phyloP scores from a whole-genome alignment of 2,888 invertebrate genomes.

The Labia minor region DNA sequence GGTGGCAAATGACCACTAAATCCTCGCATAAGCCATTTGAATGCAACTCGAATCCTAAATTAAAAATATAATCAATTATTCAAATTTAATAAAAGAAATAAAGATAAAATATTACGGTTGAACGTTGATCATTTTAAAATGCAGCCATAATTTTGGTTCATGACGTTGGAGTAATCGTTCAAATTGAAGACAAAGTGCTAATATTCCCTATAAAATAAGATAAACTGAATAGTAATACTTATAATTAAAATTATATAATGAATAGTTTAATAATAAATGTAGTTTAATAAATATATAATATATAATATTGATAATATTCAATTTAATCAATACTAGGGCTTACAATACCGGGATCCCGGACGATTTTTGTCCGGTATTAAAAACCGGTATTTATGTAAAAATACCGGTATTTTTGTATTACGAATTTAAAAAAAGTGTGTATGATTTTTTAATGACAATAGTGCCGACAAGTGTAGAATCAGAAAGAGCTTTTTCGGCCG shows the following conservation, averaged over 20 bases:
- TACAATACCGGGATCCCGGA: too few relatives aligned
- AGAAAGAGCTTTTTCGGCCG: too few relatives aligned
- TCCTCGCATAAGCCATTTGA: slow-evolving; percentile 93
- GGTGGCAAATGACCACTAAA: slow-evolving; percentile 91
- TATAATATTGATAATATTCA: slow-evolving; percentile 9
- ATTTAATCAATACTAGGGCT: neutral
- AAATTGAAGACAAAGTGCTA: slow-evolving; percentile 78
- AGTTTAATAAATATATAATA: too few relatives aligned
- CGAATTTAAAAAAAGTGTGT: too few relatives aligned
- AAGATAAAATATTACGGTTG: slow-evolving; percentile 66
- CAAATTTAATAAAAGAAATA: neutral
- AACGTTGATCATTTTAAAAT: slow-evolving; percentile 76
- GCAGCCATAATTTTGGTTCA: slow-evolving; percentile 83
- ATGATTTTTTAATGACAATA: too few relatives aligned
- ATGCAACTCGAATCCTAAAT: slow-evolving; percentile 72
- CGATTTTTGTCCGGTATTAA: too few relatives aligned
- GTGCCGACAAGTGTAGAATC: too few relatives aligned
- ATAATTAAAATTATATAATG: neutral
- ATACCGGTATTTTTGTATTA: too few relatives aligned
- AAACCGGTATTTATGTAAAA: too few relatives aligned
- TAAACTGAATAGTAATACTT: slow-evolving; percentile 27
- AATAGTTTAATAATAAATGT: neutral
- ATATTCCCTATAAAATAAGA: slow-evolving; percentile 51
- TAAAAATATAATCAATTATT: too few relatives aligned
- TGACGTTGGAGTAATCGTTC: slow-evolving; percentile 81